These are phyloP conservation scores for Myotis lucifugus DNA, from an alignment of 2,113 vertebrate genomes.

Conservation along the genomic window DNA sequence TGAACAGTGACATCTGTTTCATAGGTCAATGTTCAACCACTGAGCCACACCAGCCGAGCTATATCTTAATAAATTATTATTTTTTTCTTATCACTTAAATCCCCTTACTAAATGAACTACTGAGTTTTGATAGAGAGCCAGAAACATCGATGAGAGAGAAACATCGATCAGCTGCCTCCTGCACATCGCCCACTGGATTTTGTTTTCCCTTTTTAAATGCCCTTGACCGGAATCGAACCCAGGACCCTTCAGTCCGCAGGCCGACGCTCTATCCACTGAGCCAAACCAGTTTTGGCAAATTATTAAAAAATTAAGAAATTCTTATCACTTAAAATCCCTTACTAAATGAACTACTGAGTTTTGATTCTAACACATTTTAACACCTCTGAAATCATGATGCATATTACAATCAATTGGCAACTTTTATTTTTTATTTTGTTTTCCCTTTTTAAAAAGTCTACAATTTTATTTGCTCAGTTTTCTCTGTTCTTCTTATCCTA, in stretches of 20 bases:
- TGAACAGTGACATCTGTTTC: no score
- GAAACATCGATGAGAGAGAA: no score
- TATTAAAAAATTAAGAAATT: not conserved
- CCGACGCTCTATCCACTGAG: no score
- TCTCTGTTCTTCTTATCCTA: not conserved
- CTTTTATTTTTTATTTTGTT: not conserved
- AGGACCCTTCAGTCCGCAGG: no score
- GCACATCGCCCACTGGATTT: no score
- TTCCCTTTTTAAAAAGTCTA: not conserved
- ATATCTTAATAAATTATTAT: not conserved
- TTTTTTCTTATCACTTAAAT: not conserved
- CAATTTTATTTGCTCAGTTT: not conserved
- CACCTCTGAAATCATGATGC: not conserved
- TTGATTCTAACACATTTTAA: conserved; percentile 24
- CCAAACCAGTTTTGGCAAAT: no score
- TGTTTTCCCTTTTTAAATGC: no score
- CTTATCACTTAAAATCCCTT: not conserved
- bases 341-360: not conserved
- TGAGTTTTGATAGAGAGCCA: conserved; percentile 41
- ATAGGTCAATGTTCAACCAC: no score
- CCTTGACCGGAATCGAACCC: no score
- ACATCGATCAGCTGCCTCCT: no score
- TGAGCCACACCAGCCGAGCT: no score
- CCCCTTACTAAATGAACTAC: not conserved
- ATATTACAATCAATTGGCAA: not conserved